A percentile compares a stretch with the other conserved stretches of the same genome.
Conservation (phyloP, 35 echinoderm and acorn worm species). For the Ptychodera flava region DNA sequence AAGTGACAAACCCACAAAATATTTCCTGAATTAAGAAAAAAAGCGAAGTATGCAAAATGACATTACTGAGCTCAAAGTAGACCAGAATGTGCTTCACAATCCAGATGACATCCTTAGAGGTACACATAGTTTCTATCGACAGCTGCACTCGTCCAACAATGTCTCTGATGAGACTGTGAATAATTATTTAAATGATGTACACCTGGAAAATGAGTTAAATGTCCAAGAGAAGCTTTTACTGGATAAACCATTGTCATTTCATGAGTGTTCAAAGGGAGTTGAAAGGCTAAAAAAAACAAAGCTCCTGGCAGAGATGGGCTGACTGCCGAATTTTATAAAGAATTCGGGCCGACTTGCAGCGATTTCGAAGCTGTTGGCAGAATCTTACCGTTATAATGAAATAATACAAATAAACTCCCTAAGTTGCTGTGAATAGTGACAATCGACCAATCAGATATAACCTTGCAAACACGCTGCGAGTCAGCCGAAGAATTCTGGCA, state of each 20-base stretch:
- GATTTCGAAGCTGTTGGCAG: no score
- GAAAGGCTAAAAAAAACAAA: background rate
- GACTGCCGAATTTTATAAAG: slow-evolving; percentile 3
- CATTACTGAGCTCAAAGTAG: background rate
- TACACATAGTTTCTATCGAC: background rate
- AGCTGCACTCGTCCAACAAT: background rate
- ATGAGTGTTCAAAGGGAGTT: background rate
- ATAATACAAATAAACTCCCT: no score
- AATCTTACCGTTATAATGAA: no score
- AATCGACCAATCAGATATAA: no score
- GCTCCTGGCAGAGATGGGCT: slow-evolving; percentile 17
- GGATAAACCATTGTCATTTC: background rate
- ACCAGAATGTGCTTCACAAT: background rate
- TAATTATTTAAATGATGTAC: background rate
- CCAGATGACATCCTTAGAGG: background rate
- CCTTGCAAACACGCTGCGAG: no score
- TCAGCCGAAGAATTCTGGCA: no score
- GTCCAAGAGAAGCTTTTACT: background rate
- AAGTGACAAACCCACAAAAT: background rate
- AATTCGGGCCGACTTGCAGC: no score
- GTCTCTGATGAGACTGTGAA: background rate
- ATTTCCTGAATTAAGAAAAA: background rate
- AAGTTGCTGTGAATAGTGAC: no score
- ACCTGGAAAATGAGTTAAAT: background rate
- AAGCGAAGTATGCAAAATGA: background rate